phyloP scores from a whole-genome alignment of 2,888 invertebrate genomes.

The Drosophila formosana region DNA sequence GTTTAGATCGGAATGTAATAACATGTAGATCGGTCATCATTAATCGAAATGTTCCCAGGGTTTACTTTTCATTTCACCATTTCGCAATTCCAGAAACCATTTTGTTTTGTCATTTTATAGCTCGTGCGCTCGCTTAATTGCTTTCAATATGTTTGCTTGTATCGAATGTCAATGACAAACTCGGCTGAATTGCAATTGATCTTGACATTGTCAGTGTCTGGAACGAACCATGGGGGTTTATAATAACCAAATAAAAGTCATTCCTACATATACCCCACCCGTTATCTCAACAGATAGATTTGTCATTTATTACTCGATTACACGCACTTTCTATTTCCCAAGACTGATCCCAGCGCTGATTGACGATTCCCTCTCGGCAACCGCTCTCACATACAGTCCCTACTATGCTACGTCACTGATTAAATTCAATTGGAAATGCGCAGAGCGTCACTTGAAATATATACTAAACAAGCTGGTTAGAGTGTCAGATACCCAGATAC shows the following conservation, averaged over 20 bases:
- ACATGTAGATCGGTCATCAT: no score
- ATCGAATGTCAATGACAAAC: constrained; percentile 66
- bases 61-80: not conserved
- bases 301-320: not conserved
- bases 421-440: constrained; percentile 74
- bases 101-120: constrained; percentile 16
- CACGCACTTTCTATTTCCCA: constrained; percentile 64
- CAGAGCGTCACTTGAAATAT: constrained; percentile 37
- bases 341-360: constrained; percentile 12
- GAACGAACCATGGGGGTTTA: not conserved
- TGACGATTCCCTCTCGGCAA: constrained; percentile 19
- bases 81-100: constrained; percentile 39
- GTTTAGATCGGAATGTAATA: no score
- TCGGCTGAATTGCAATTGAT: constrained; percentile 45
- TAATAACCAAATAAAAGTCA: not conserved
- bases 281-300: not conserved
- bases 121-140: constrained; percentile 43
- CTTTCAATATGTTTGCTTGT: constrained; percentile 25
- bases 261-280: not conserved
- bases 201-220: constrained; percentile 63
- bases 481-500: constrained; percentile 2
- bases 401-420: constrained; percentile 71
- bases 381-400: constrained; percentile 2
- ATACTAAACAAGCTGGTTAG: constrained; percentile 30
- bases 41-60: not conserved